Conservation (phyloP, 2,888 invertebrate species). For the Anthophora plumipes region DNA sequence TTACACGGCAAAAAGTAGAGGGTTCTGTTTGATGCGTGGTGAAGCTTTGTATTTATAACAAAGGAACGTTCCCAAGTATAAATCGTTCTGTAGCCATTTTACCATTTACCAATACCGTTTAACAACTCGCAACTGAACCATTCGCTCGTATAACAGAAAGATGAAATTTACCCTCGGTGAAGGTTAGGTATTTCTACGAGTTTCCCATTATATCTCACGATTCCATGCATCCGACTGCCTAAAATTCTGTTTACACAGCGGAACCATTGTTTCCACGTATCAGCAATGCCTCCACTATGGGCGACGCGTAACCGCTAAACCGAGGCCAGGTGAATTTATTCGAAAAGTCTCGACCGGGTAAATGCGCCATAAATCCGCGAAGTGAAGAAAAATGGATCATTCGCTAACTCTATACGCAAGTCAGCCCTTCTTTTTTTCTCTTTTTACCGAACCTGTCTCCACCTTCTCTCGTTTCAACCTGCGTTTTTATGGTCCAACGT, state of each 20-base stretch:
- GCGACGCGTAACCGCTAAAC: too few species aligned
- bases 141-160: too few species aligned
- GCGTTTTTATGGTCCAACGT: conserved; percentile 37
- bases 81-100: too few species aligned
- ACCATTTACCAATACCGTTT: too few species aligned
- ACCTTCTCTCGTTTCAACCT: neutral
- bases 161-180: too few species aligned
- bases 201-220: neutral
- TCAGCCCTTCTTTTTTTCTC: too few species aligned
- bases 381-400: conserved; percentile 49
- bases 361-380: conserved; percentile 33
- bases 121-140: too few species aligned
- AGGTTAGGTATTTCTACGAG: too few species aligned
- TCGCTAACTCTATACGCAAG: conserved; percentile 7
- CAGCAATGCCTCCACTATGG: neutral
- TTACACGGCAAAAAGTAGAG: too few species aligned
- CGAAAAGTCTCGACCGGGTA: conserved; percentile 12
- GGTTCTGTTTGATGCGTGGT: too few species aligned
- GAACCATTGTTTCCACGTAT: conserved; percentile 17
- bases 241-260: conserved; percentile 30
- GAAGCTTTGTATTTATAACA: too few species aligned
- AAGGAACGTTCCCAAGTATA: too few species aligned
- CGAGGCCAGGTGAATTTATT: conserved; percentile 44
- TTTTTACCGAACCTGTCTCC: neutral
- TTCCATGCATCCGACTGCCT: neutral